Percentiles rank a stretch among this genome's conserved stretches.
Conservation (phyloP, 2,888 invertebrate species). For the Calliscelio sp. region DNA sequence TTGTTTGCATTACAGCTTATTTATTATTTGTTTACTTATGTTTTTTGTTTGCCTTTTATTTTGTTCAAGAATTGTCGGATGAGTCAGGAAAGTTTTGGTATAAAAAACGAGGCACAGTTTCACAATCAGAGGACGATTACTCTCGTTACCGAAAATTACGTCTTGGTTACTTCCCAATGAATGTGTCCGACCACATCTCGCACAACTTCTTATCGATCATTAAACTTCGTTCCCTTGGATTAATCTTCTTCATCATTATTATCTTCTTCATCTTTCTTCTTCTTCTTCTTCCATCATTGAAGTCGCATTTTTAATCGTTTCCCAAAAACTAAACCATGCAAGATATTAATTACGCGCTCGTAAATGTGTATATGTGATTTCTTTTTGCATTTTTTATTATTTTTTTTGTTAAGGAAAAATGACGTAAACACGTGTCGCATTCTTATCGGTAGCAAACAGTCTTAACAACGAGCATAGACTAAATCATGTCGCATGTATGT, state of each 20-base stretch:
- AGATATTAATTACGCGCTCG: slow-evolving; percentile 84
- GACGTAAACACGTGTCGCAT: slow-evolving; percentile 83
- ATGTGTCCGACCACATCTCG: slow-evolving; percentile 82
- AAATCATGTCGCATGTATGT: slow-evolving; percentile 82
- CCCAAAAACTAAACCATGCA: slow-evolving; percentile 85
- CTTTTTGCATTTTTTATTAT: slow-evolving; percentile 76
- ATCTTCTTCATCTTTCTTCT: slow-evolving; percentile 10
- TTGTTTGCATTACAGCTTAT: too few species aligned
- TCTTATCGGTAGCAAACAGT: slow-evolving; percentile 85
- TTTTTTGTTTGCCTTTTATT: slow-evolving; percentile 42
- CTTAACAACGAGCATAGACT: slow-evolving; percentile 85
- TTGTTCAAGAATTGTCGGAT: slow-evolving; percentile 77
- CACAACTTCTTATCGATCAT: slow-evolving; percentile 25
- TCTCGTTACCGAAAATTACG: slow-evolving; percentile 80
- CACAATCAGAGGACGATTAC: slow-evolving; percentile 82
- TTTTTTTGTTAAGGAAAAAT: slow-evolving; percentile 74
- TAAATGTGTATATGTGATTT: slow-evolving; percentile 78
- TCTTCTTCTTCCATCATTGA: slow-evolving; percentile 20
- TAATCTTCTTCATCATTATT: slow-evolving; percentile 60
- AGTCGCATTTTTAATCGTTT: slow-evolving; percentile 78
- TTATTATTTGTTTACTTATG: slow-evolving; percentile 3
- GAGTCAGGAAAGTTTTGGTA: slow-evolving; percentile 81
- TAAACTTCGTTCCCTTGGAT: too few species aligned
- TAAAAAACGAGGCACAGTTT: slow-evolving; percentile 85
- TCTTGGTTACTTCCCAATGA: slow-evolving; percentile 84